Base-by-base conservation (phyloP, 1,140 invertebrate genomes). In the Ceratosolen solmsi region DNA sequence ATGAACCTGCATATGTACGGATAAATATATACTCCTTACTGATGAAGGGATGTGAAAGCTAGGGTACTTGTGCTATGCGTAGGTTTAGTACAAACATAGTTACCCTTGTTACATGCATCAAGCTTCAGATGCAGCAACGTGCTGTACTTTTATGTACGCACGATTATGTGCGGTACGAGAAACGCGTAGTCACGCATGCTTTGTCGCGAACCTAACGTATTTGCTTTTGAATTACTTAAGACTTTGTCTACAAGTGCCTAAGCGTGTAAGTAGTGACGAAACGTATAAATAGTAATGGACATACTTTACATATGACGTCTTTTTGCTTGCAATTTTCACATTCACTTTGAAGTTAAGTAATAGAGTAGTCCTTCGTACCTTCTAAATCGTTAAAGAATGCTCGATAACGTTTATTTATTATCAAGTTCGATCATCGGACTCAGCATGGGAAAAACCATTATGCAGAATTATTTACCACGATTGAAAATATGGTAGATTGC, bases 401-500 rank as follows among this genome's bases (percentile, higher is more conserved):
- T 15, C 30, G 33, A 70, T 41, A 36, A 8, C 49, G 17, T 72
- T 76, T 33, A 41, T 76, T 78, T 79, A 73, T 73, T 60, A 38
- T 54, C 20, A 20, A 36, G 54, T 38, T 27, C 13, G 41, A 2
- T 41, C 36, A 36, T 51, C 63, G 51, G 68, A 30, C 58, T 36
- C 11, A n/a, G 36, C 15, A 38, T 22, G 27, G n/a, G n/a, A 20
- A n/a, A 27, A 33, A 25, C 51, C 3, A 58, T 1, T 22, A 13
- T 17, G 20, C 36, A 5, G 15, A 79, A 56, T 71, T 30, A 68
- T 75, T 72, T 36, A 56, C 54, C n/a, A 68, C 22, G 33, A n/a
- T 38, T n/a, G 73, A 65, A 72, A 82, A 71, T 72, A 49, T 77
- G 74, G 76, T 63, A 82, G 77, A 82, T 82, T 77, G 46, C 51